Conservation (phyloP, 2,113 vertebrate genomes). For the Nematolebias whitei region DNA sequence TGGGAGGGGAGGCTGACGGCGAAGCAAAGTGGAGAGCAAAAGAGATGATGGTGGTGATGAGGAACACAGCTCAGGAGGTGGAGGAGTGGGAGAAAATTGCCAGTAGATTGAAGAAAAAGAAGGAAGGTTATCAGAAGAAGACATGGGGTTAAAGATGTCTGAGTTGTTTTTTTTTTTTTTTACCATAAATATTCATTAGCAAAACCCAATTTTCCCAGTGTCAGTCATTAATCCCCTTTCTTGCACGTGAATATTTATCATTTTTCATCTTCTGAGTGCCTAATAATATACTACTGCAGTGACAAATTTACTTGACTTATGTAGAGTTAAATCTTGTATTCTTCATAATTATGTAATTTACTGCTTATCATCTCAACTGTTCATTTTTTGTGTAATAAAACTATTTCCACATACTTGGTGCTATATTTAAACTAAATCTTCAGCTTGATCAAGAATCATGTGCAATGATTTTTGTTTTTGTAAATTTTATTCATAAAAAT, state of each 20-base stretch:
- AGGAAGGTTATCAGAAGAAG: background rate
- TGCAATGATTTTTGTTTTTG: too few relatives aligned
- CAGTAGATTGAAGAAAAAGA: slow-evolving; percentile 1
- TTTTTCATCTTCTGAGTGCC: background rate
- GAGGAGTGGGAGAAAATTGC: slow-evolving; percentile 16
- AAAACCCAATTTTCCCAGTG: background rate
- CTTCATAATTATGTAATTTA: background rate
- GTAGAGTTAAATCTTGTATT: too few relatives aligned
- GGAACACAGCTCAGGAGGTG: slow-evolving; percentile 19
- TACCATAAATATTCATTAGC: slow-evolving; percentile 8
- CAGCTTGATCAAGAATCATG: too few relatives aligned
- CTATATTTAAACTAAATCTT: too few relatives aligned
- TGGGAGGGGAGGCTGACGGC: slow-evolving; percentile 1
- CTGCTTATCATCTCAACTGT: too few relatives aligned
- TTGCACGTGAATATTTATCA: background rate
- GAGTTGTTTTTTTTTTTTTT: too few relatives aligned
- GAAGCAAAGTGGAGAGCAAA: slow-evolving; percentile 17
- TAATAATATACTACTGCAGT: background rate
- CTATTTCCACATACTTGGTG: too few relatives aligned
- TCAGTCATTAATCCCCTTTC: background rate
- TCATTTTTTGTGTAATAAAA: too few relatives aligned
- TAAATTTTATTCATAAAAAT: too few relatives aligned
- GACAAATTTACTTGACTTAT: background rate
- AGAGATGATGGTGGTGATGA: slow-evolving; percentile 33
- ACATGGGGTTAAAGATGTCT: slow-evolving; percentile 24